Evolutionary conservation across 1,140 invertebrate genomes (phyloP).

Genomic region (Pseudomyrmex cubaensis): DNA sequence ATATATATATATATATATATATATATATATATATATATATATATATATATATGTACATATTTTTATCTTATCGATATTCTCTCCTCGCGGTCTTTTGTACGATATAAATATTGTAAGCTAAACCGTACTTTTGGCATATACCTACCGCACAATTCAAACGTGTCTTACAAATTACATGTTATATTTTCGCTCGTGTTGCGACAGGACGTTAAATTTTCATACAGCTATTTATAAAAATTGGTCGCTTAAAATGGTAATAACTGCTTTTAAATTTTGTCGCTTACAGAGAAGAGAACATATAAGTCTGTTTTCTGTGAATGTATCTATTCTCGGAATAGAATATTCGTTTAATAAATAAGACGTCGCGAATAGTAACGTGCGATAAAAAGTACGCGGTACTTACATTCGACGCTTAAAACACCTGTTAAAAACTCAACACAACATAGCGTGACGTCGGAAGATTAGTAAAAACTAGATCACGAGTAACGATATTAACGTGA

Average conservation of each 20-base stretch:
- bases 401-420: not conserved
- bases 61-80: no score
- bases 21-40: not conserved
- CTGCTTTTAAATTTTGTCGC: not conserved
- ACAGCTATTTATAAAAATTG: no score
- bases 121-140: no score
- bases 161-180: no score
- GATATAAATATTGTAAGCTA: no score
- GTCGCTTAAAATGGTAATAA: no score
- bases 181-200: no score
- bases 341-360: not conserved
- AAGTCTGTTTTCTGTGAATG: not conserved
- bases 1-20: not conserved
- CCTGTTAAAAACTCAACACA: slow-evolving; percentile 26
- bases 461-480: slow-evolving; percentile 50
- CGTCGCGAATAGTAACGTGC: not conserved
- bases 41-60: no score
- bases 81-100: no score
- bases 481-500: slow-evolving; percentile 39
- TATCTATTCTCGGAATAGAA: not conserved
- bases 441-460: slow-evolving; percentile 25
- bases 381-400: not conserved
- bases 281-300: not conserved
- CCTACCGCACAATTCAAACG: no score
- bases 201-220: no score